Percentiles rank a stretch among this genome's conserved stretches.
Conservation (phyloP, 1,140 invertebrate genomes). For the Heliconius nattereri region DNA sequence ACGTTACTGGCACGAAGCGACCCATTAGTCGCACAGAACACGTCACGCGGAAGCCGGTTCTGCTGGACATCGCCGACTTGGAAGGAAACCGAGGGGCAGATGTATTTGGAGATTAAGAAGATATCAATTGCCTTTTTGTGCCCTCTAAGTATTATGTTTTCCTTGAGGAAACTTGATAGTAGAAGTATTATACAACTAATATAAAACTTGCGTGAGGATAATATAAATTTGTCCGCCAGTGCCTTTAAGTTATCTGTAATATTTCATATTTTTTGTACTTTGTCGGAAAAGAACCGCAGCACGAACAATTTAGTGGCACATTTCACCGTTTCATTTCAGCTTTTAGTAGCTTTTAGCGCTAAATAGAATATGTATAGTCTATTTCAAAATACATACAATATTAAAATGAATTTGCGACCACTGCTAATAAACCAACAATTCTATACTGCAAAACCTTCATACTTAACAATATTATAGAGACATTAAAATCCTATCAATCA, state of each 20-base stretch:
- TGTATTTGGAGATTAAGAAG: conserved; percentile 29
- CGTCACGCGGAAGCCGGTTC: conserved; percentile 77
- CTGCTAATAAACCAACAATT: not conserved
- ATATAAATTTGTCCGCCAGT: not conserved
- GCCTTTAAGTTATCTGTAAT: not conserved
- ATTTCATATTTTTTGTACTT: not conserved
- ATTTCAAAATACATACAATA: not conserved
- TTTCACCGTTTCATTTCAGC: not conserved
- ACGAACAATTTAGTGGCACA: not conserved
- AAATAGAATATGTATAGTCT: not conserved
- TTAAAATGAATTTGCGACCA: not conserved
- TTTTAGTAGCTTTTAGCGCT: not conserved
- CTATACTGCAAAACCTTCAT: not conserved
- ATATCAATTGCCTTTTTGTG: conserved; percentile 9
- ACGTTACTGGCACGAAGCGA: conserved; percentile 68
- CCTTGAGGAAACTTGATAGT: conserved; percentile 17
- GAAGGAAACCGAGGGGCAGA: conserved; percentile 54
- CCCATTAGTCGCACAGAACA: conserved; percentile 68
- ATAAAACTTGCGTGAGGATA: not conserved
- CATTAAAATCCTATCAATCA: conserved; percentile 7
- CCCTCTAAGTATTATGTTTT: not conserved
- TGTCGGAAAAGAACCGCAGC: not conserved
- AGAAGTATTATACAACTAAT: not conserved
- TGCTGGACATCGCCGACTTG: conserved; percentile 59
- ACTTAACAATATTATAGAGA: not conserved